These are phyloP conservation scores for Pseudochromis fuscus DNA, from an alignment of 2,797 vertebrate genomes.

Conservation along the genomic window DNA sequence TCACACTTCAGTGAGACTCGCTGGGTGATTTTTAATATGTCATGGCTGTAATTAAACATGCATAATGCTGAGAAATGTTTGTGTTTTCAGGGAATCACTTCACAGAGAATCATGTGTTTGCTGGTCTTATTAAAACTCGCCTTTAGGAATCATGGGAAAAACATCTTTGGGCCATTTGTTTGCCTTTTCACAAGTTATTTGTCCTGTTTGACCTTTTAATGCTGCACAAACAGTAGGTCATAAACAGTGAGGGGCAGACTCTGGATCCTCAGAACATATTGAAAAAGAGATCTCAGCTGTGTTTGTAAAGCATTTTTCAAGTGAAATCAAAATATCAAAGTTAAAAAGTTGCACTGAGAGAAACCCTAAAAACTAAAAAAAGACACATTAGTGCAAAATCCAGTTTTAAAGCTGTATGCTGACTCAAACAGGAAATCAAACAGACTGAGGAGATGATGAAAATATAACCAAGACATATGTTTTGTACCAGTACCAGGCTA, in stretches of 20 bases:
- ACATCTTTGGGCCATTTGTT: slow-evolving; percentile 59
- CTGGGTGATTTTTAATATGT: slow-evolving; percentile 44
- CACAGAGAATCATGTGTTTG: slow-evolving; percentile 28
- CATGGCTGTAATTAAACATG: slow-evolving; percentile 17
- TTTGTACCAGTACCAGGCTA: not conserved
- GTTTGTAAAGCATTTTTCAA: not conserved
- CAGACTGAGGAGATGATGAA: slow-evolving; percentile 3
- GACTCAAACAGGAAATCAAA: not conserved
- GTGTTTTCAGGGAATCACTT: slow-evolving; percentile 45
- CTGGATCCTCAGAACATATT: slow-evolving; percentile 6
- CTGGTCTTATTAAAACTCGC: slow-evolving; percentile 14
- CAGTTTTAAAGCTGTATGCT: too few species aligned
- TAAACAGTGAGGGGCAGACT: slow-evolving; percentile 50
- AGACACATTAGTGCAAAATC: too few species aligned
- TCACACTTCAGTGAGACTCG: slow-evolving; percentile 45
- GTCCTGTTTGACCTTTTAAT: slow-evolving; percentile 65
- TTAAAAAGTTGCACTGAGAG: not conserved
- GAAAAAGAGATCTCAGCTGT: slow-evolving; percentile 16
- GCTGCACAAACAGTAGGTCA: slow-evolving; percentile 58
- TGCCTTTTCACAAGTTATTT: slow-evolving; percentile 71
- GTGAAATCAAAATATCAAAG: not conserved
- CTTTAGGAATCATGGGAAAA: slow-evolving; percentile 61
- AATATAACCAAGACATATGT: slow-evolving; percentile 2
- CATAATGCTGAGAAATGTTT: slow-evolving; percentile 50
- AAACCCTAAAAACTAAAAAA: too few species aligned